A percentile compares a stretch with the other conserved stretches of the same genome.
Evolutionary conservation across 2,888 invertebrate genomes (phyloP).

Genomic region (Tigriopus californicus): DNA sequence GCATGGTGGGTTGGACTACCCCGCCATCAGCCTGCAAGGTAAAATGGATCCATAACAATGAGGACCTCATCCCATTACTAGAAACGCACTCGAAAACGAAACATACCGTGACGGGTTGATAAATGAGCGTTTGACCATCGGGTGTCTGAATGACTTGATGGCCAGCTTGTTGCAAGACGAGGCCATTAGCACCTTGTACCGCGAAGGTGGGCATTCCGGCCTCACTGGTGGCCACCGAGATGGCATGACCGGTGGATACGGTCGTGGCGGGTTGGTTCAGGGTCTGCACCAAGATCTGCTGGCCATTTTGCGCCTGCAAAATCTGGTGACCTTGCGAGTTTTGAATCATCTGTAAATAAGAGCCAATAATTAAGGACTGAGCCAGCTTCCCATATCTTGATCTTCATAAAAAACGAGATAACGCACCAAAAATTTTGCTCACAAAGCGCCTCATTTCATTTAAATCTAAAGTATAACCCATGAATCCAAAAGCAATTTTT

Average conservation of each 20-base stretch:
- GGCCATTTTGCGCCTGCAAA: conserved; percentile 20
- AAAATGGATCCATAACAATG: no score
- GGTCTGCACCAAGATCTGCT: conserved; percentile 19
- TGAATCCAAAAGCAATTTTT: no score
- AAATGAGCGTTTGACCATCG: conserved; percentile 79
- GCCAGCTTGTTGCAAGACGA: conserved; percentile 28
- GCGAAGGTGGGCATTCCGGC: background rate
- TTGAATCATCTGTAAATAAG: background rate
- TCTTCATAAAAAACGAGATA: no score
- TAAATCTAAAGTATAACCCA: no score
- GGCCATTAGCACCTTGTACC: background rate
- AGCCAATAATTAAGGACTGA: no score
- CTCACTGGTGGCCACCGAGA: background rate
- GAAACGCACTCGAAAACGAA: no score
- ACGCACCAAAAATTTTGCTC: no score
- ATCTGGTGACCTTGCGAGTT: conserved; percentile 15
- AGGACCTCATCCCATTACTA: no score
- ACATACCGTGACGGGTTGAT: conserved; percentile 44
- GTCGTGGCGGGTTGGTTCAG: no score
- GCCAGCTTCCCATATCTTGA: no score
- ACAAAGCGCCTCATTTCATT: no score
- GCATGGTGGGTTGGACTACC: background rate
- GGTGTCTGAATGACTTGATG: conserved; percentile 73
- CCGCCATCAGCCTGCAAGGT: background rate
- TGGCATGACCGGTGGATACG: background rate